Conservation (phyloP, 2,113 vertebrate species). For the Triplophysa dalaica region DNA sequence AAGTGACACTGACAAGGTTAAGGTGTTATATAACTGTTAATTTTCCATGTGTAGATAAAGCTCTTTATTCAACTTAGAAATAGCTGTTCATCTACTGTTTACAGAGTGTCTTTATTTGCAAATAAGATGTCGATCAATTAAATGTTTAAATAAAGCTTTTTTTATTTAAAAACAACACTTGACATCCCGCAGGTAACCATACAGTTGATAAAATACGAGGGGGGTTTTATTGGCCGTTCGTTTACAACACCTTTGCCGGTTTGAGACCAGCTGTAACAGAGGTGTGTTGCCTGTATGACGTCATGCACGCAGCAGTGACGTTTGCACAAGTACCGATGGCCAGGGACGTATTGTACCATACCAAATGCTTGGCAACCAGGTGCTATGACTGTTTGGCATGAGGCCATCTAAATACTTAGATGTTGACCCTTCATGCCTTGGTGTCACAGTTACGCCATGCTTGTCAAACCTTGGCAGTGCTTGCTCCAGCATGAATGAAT, state of each 20-base stretch:
- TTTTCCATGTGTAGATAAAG: background rate
- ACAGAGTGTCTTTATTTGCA: background rate
- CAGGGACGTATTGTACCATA: slow-evolving; percentile 46
- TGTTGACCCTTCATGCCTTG: background rate
- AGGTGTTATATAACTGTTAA: slow-evolving; percentile 9
- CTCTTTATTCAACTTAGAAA: background rate
- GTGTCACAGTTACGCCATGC: slow-evolving; percentile 8
- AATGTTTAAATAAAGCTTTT: background rate
- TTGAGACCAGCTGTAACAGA: background rate
- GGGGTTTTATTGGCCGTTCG: background rate
- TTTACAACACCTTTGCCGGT: background rate
- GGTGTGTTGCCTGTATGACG: slow-evolving; percentile 20
- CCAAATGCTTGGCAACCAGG: background rate
- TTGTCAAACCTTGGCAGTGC: slow-evolving; percentile 16
- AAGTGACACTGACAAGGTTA: slow-evolving; percentile 23
- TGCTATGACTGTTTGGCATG: slow-evolving; percentile 11
- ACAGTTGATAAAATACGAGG: background rate
- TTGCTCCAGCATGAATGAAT: background rate
- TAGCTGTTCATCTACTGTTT: background rate
- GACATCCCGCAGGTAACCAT: background rate
- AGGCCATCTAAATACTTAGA: slow-evolving; percentile 12
- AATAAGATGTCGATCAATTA: too few relatives aligned
- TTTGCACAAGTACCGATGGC: background rate
- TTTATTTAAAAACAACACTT: background rate
- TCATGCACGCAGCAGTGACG: slow-evolving; percentile 1